These are phyloP conservation scores for Psittacula echo DNA, from an alignment of 2,797 vertebrate genomes.

Conservation along the genomic window DNA sequence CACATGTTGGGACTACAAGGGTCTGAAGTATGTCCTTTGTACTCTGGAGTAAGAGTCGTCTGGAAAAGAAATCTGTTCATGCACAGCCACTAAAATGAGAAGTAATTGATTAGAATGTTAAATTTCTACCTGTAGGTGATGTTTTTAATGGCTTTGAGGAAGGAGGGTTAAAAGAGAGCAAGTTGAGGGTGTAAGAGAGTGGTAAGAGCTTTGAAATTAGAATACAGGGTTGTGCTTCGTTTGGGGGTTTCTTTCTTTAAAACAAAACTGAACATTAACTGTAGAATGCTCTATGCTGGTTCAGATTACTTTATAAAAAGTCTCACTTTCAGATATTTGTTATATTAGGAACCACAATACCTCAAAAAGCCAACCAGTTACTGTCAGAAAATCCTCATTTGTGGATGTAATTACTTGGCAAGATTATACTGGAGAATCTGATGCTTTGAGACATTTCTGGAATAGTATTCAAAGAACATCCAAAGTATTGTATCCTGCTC, in stretches of 20 bases:
- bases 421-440: not conserved
- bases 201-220: not conserved
- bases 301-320: not conserved
- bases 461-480: not conserved
- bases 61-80: not conserved
- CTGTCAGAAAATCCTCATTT: not conserved
- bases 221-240: not conserved
- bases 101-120: constrained; percentile 3
- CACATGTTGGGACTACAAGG: constrained; percentile 48
- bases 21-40: constrained; percentile 73
- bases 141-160: not conserved
- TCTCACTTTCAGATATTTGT: not conserved
- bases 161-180: not conserved
- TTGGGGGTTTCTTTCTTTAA: not conserved
- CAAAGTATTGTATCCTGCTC: not conserved
- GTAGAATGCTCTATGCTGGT: not conserved
- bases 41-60: not conserved
- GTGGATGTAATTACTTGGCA: not conserved
- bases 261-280: not conserved
- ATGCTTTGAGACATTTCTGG: not conserved
- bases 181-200: not conserved
- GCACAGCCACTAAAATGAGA: not conserved
- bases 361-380: not conserved
- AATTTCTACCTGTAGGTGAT: not conserved
- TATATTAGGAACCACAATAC: not conserved